Base-by-base conservation (phyloP, 2,113 vertebrate species). In the Ceyx margarethae region DNA sequence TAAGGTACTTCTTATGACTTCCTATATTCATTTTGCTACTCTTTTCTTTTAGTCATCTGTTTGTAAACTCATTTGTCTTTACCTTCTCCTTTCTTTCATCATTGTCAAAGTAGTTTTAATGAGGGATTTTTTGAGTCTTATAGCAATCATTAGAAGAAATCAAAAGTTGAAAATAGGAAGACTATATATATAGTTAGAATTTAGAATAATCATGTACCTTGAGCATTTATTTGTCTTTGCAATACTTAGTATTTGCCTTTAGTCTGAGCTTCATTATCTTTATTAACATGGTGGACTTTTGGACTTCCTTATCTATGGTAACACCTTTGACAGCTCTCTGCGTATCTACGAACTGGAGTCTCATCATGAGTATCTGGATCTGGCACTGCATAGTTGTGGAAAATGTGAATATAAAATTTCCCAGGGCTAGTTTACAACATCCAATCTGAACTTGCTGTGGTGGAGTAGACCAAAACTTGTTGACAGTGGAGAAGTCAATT, bases 61-160 rank as follows among this genome's bases (percentile, higher is more conserved):
- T 90, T 96, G 90, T 96, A 91, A 85, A 83, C 71, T 92, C 75
- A 75, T 87, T 62, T 93, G 87, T 95, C 90, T 96, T 97, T 91
- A 71, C 67, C 81, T 91, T 92, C 87, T 95, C 60, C 87, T 81
- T 91, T 94, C 42, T 79, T 78, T 87, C 43, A 46, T 35, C 13
- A 3, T 35, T 84, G 45, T 81, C 46, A 69, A 82, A 50, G 13
- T 10, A 72, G 40, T 50, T 87, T 76, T 58, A 86, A 89, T 75
- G 57, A 82, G 15, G 42, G 21, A 3, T 50, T 81, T 82, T 71
- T 54, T 64, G 77, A 89, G 42, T 42, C 53, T 90, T 60, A 86
- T 3, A 62, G 25, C 17, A 87, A 69, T 57, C 43, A 42, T 25
- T 65, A 58, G 8, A 11, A 76, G 51, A 89, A 94, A 91, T 23